Evolutionary conservation across 2,888 invertebrate species (phyloP), one percentile per base, ranked within the genome.

Genomic region (Zaprionus bogoriensis): DNA sequence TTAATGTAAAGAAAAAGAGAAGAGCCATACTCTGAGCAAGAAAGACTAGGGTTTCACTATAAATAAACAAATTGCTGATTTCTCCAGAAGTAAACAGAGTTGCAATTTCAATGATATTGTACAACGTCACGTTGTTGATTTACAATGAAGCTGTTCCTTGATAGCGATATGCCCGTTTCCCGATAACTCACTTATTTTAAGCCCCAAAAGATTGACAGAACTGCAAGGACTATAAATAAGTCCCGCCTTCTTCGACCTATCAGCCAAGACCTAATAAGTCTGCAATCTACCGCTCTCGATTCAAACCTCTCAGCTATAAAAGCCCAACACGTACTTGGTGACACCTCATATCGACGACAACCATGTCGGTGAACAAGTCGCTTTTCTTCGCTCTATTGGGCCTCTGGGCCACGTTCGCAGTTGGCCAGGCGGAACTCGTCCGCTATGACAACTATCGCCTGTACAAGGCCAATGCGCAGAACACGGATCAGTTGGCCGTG

Each of bases 401-500:
- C 65, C 66, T 85, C 1, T 55, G 82, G 68, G 76, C 72, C 52
- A 59, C 67, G n/a, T 20, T 65, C 25, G 52, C 48, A 17, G 47
- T 62, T 6, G 27, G 55, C 44, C 62, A 67, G 12, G 78, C 70
- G 3, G 89, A 88, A 38, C 81, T 78, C 19, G 79, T 75, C 2
- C 88, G 88, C 41, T 94, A 92, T 75, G 92, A 93, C 57, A 93
- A 93, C 17, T 94, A 93, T 71, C 92, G 92, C 14, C 91, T 95
- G n/a, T 94, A 92, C 74, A 92, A 93, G 82, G 89, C 94, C 3
- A 88, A 89, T 19, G 93, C 94, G 1, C 77, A 89, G 23, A 92
- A 88, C 55, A 87, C 90, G n/a, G 90, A 91, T 0, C 92, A 94
- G 48, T 84, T 94, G 32, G 82, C 89, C 0, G 91, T 92, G 41